Evolutionary conservation across 1,140 invertebrate species (phyloP).

Genomic region (Bombus confusus): DNA sequence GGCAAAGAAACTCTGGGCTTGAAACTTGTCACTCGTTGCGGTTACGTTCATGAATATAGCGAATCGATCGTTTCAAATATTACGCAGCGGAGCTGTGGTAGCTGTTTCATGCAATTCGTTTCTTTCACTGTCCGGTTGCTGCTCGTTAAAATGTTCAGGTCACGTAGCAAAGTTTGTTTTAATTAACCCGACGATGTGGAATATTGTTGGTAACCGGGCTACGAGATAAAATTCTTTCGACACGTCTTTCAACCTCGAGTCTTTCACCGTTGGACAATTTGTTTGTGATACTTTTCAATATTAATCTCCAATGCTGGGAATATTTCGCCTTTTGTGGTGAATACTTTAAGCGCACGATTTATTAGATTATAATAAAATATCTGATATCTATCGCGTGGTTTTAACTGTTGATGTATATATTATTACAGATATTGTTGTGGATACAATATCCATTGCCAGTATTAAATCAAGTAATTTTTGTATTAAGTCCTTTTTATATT

Average conservation of each 20-base stretch:
- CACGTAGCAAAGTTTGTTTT: constrained; percentile 12
- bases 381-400: too few relatives aligned
- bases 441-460: too few relatives aligned
- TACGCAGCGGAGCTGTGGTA: background rate
- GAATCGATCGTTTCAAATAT: background rate
- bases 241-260: background rate
- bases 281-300: background rate
- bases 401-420: too few relatives aligned
- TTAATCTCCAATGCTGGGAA: background rate
- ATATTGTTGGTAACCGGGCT: background rate
- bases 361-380: too few relatives aligned
- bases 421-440: too few relatives aligned
- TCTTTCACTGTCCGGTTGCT: background rate
- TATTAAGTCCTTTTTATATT: too few relatives aligned
- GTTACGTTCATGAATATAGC: background rate
- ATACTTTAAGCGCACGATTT: too few relatives aligned
- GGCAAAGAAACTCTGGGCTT: too few relatives aligned
- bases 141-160: constrained; percentile 27
- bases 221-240: background rate
- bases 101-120: background rate
- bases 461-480: too few relatives aligned
- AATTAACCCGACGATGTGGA: constrained; percentile 5
- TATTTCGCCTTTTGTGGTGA: too few relatives aligned
- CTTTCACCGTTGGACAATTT: background rate
- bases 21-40: background rate